A percentile compares a stretch with the other conserved stretches of the same genome.
Conservation (phyloP, 2,797 vertebrate genomes). For the Dipus sagitta region DNA sequence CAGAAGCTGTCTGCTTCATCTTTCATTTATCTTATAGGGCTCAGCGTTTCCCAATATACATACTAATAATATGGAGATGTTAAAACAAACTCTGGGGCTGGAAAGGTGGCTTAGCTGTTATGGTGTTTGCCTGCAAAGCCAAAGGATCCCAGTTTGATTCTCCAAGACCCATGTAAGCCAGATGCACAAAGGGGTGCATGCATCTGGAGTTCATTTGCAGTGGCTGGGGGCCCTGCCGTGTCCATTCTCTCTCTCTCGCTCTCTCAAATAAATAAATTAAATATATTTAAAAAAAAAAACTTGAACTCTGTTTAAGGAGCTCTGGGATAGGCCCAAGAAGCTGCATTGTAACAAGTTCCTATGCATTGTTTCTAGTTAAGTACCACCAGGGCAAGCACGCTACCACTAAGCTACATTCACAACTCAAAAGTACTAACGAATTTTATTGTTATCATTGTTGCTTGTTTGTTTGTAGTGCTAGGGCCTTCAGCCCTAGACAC, state of each 20-base stretch:
- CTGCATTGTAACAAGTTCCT: not conserved
- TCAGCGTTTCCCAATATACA: not conserved
- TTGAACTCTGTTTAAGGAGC: not conserved
- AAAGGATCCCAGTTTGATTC: too few relatives aligned
- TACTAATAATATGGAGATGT: not conserved
- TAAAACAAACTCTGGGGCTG: too few relatives aligned
- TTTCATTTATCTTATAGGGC: not conserved
- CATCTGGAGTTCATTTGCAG: too few relatives aligned
- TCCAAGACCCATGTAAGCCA: too few relatives aligned
- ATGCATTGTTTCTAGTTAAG: not conserved
- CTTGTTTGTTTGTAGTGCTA: not conserved
- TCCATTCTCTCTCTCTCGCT: too few relatives aligned
- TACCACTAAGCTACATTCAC: not conserved
- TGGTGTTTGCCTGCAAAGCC: too few relatives aligned
- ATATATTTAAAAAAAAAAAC: too few relatives aligned
- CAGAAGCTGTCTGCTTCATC: conserved; percentile 13
- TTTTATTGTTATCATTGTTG: not conserved
- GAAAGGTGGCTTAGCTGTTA: too few relatives aligned
- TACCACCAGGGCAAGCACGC: not conserved
- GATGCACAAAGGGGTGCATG: too few relatives aligned
- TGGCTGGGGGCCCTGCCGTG: too few relatives aligned
- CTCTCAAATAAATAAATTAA: too few relatives aligned
- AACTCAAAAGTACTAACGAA: not conserved
- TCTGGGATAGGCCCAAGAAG: not conserved
- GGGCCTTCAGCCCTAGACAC: not conserved